Base-by-base conservation (phyloP, 2,888 invertebrate genomes). In the Trichopoda pennipes region DNA sequence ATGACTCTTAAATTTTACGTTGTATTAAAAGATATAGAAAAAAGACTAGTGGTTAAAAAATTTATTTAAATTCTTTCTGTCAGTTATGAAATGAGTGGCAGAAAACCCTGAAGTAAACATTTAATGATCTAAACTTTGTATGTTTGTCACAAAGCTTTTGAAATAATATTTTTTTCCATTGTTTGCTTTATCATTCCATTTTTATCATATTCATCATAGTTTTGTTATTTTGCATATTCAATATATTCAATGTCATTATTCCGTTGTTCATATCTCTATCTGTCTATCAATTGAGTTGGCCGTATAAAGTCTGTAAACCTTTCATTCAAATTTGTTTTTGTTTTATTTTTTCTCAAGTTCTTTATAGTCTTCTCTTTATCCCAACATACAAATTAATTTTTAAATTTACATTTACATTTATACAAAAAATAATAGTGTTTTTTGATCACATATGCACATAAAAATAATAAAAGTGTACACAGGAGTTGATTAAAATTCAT, bases 401-500 rank as follows among this genome's bases (percentile, higher is more conserved):
- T 68, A 55, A 51, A 76, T 47, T 21, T 53, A 55, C 44, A 73
- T 44, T 69, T 74, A 23, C n/a, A n/a, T n/a, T n/a, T n/a, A n/a
- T n/a, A n/a, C 42, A 63, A 9, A 28, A 28, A 6, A 28, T 8
- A 28, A 28, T 28, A 28, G 28, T 8, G 4, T n/a, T 28, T 6
- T 28, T 28, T 6, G 4, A 2, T 28, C 7, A 28, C 28, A 28
- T 28, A 28, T 1, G 8, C 1, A 28, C 4, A 72, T 28, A 72
- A 61, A 72, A 49, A 58, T 32, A 61, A 28, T n/a, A 17, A 42
- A 73, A 42, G 12, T 28, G 19, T 9, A 49, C n/a, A 49, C 19
- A 64, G 64, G 32, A 68, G 75, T 70, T 80, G 68, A 81, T 81
- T 81, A 77, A 81, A 76, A 81, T 76, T 68, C 76, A 76, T 72